Conservation (phyloP, 2,888 invertebrate genomes). For the Mystacides longicornis region DNA sequence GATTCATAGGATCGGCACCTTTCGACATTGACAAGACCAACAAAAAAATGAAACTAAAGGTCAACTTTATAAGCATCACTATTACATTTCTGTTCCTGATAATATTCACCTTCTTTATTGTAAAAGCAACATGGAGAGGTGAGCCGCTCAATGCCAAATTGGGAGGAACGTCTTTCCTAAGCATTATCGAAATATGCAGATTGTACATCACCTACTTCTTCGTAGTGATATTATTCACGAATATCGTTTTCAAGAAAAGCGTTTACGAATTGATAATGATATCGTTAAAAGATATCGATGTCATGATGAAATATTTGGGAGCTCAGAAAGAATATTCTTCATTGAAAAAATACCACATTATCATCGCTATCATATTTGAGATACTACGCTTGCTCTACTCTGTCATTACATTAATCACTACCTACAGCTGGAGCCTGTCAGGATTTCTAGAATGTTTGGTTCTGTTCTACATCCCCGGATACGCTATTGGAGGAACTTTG, state of each 20-base stretch:
- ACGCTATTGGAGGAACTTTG: slow-evolving; percentile 1
- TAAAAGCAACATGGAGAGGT: background rate
- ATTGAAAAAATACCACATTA: background rate
- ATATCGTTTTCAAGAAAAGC: background rate
- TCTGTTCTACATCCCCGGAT: slow-evolving; percentile 3
- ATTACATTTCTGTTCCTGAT: background rate
- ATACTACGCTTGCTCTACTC: background rate
- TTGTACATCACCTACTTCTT: background rate
- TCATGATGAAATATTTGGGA: background rate
- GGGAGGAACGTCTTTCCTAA: background rate
- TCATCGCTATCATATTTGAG: background rate
- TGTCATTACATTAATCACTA: background rate
- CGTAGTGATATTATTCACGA: background rate
- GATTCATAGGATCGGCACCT: background rate
- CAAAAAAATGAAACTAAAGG: background rate
- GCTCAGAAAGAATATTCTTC: slow-evolving; percentile 3
- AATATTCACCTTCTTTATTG: background rate
- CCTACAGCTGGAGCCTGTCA: background rate
- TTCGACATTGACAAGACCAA: slow-evolving; percentile 8
- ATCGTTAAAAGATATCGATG: slow-evolving; percentile 5
- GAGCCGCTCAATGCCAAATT: slow-evolving; percentile 1
- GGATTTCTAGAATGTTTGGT: background rate
- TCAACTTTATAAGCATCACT: background rate
- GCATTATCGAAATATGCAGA: background rate
- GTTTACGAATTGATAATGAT: background rate